A percentile compares a stretch with the other conserved stretches of the same genome.
Evolutionary conservation across 2,888 invertebrate genomes (phyloP).

Genomic region (Anoncus sp.): DNA sequence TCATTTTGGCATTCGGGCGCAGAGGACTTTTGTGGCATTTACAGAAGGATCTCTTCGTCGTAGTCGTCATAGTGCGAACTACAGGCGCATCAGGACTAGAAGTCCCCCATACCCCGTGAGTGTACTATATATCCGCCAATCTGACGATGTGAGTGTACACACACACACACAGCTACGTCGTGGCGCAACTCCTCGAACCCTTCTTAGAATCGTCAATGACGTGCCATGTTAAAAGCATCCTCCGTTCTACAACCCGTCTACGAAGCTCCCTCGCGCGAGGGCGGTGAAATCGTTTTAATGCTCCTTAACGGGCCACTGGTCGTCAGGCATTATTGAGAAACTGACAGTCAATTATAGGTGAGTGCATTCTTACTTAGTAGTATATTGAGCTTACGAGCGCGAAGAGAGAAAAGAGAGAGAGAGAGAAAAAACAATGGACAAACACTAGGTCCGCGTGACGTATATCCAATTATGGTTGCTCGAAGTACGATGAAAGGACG

Average conservation of each 20-base stretch:
- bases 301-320: constrained; percentile 33
- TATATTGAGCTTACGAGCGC: constrained; percentile 18
- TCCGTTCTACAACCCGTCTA: constrained; percentile 14
- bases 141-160: constrained; percentile 24
- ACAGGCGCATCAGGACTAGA: too few species aligned
- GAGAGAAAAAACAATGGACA: constrained; percentile 29
- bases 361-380: constrained; percentile 37
- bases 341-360: constrained; percentile 49
- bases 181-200: too few species aligned
- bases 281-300: constrained; percentile 27
- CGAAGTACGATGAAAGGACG: not conserved
- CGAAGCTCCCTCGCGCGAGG: not conserved
- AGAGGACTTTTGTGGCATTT: constrained; percentile 39
- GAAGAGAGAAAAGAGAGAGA: too few species aligned
- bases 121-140: constrained; percentile 41
- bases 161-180: not conserved
- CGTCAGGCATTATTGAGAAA: constrained; percentile 36
- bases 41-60: constrained; percentile 18
- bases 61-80: constrained; percentile 8
- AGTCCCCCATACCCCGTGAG: too few species aligned
- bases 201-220: constrained; percentile 24
- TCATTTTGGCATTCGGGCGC: constrained; percentile 54
- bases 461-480: constrained; percentile 31
- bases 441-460: constrained; percentile 11
- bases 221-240: constrained; percentile 45